Evolutionary conservation across 2,888 invertebrate genomes (phyloP).

Genomic region (Heterodera filipjevi): DNA sequence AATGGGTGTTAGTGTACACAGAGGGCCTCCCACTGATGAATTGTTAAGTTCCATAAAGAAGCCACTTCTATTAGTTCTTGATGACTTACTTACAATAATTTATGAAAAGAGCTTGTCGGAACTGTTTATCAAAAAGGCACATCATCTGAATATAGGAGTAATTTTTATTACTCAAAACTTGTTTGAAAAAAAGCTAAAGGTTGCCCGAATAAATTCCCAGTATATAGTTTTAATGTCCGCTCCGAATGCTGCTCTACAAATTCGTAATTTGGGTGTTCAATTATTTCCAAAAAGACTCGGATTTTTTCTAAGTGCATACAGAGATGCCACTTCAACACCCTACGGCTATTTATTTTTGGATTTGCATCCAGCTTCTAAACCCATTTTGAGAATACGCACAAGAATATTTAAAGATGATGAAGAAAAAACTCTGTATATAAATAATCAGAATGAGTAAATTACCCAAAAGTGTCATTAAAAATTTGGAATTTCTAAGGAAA

Average conservation of each 20-base stretch:
- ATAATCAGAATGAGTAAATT: neutral
- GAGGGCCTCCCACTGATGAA: slow-evolving; percentile 24
- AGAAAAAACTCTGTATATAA: neutral
- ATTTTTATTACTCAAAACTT: slow-evolving; percentile 33
- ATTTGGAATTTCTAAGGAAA: neutral
- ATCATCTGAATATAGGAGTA: slow-evolving; percentile 24
- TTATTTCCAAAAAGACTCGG: slow-evolving; percentile 21
- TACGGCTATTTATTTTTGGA: slow-evolving; percentile 32
- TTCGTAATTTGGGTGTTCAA: slow-evolving; percentile 29
- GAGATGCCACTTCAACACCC: neutral
- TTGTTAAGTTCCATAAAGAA: neutral
- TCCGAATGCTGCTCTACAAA: slow-evolving; percentile 23
- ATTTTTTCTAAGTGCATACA: slow-evolving; percentile 20
- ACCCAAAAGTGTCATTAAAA: neutral
- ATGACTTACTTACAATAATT: slow-evolving; percentile 27
- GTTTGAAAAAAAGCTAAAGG: slow-evolving; percentile 31
- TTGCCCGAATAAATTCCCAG: slow-evolving; percentile 28
- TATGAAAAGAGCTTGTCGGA: slow-evolving; percentile 19
- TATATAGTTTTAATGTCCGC: slow-evolving; percentile 34
- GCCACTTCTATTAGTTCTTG: slow-evolving; percentile 22
- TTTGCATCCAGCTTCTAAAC: slow-evolving; percentile 20
- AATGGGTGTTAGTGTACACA: neutral
- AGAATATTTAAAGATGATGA: slow-evolving; percentile 28
- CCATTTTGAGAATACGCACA: slow-evolving; percentile 13
- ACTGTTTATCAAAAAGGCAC: slow-evolving; percentile 32